Percentiles rank a stretch among this genome's conserved stretches.
phyloP scores from a whole-genome alignment of 2,888 invertebrate species.

The Lamellibrachia satsuma region DNA sequence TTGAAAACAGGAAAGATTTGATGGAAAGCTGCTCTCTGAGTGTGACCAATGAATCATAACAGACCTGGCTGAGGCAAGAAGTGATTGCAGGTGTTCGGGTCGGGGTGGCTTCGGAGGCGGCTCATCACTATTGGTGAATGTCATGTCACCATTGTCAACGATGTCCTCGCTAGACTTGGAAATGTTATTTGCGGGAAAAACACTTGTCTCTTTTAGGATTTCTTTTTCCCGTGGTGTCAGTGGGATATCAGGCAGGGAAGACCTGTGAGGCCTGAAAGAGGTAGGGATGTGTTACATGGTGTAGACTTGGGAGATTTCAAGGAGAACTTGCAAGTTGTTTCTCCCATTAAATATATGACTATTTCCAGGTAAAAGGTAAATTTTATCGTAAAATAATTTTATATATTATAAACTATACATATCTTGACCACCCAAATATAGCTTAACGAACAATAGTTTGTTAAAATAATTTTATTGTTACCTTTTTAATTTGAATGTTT shows the following conservation, averaged over 20 bases:
- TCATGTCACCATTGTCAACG: not conserved
- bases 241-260: constrained; percentile 64
- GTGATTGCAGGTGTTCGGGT: not conserved
- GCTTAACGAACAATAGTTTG: too few relatives aligned
- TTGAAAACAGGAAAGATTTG: too few relatives aligned
- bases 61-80: not conserved
- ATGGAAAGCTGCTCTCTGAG: too few relatives aligned
- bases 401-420: too few relatives aligned
- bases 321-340: too few relatives aligned
- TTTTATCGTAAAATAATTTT: too few relatives aligned
- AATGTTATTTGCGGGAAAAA: constrained; percentile 43
- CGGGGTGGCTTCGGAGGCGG: constrained; percentile 29
- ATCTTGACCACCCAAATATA: too few relatives aligned
- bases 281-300: not conserved
- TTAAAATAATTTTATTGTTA: too few relatives aligned
- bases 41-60: not conserved
- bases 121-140: constrained; percentile 13
- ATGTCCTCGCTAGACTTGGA: constrained; percentile 50
- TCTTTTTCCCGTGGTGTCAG: constrained; percentile 63
- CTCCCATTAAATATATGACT: too few relatives aligned
- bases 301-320: not conserved
- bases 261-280: constrained; percentile 32
- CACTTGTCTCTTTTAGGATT: constrained; percentile 60
- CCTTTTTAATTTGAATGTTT: too few relatives aligned
- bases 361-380: too few relatives aligned